Conservation (phyloP, 1,140 invertebrate species). For the Calycopis cecrops region DNA sequence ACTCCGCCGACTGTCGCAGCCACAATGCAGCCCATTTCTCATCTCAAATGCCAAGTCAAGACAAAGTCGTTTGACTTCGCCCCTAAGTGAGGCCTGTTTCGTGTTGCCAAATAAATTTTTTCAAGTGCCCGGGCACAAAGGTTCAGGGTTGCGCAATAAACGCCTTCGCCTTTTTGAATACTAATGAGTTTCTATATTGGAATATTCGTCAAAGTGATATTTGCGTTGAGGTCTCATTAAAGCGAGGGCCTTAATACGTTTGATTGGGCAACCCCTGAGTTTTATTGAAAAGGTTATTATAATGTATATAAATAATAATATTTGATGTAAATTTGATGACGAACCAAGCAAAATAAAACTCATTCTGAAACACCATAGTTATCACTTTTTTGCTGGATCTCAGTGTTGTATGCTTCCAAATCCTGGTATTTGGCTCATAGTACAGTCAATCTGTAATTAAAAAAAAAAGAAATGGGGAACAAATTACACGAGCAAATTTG, state of each 20-base stretch:
- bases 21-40: constrained; percentile 61
- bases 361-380: no score
- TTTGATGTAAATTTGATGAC: no score
- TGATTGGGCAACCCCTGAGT: neutral
- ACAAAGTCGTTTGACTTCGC: constrained; percentile 36
- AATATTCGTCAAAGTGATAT: constrained; percentile 2
- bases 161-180: constrained; percentile 7
- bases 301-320: no score
- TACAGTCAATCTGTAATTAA: no score
- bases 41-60: constrained; percentile 57
- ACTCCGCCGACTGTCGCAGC: constrained; percentile 39
- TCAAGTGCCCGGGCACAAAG: constrained; percentile 1
- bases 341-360: no score
- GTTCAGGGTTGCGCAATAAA: constrained; percentile 1
- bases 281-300: no score
- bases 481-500: no score
- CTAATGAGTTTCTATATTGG: constrained; percentile 9
- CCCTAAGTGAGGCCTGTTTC: constrained; percentile 16
- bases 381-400: no score
- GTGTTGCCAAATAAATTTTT: constrained; percentile 28
- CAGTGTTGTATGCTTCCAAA: no score
- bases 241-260: neutral
- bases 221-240: constrained; percentile 4
- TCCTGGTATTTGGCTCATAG: no score
- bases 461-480: no score